These are phyloP conservation scores for Meghimatium bilineatum DNA, from an alignment of 2,888 invertebrate genomes.

Conservation along the genomic window DNA sequence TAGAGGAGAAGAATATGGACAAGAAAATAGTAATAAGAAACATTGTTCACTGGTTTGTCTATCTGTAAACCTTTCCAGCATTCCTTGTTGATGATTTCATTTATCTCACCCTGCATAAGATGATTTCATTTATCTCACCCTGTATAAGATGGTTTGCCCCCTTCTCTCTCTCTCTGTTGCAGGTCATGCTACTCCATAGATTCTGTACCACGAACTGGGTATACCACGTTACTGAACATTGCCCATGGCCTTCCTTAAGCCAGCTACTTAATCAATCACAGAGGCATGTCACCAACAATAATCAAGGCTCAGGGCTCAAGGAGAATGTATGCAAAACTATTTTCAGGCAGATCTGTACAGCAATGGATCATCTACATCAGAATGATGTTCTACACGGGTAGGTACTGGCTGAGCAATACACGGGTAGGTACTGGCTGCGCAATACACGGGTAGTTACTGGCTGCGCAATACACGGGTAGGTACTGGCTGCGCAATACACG, in stretches of 20 bases:
- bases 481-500: too few relatives aligned
- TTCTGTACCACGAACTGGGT: conserved; percentile 28
- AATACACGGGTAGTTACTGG: too few relatives aligned
- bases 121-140: too few relatives aligned
- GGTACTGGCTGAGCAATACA: neutral
- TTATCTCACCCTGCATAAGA: too few relatives aligned
- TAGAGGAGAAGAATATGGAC: too few relatives aligned
- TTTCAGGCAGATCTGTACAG: conserved; percentile 41
- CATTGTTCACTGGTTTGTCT: too few relatives aligned
- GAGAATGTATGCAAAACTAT: conserved; percentile 26
- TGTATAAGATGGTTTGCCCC: too few relatives aligned
- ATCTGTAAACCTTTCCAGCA: too few relatives aligned
- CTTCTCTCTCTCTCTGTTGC: neutral
- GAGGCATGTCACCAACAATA: neutral
- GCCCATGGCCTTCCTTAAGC: conserved; percentile 25
- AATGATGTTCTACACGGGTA: conserved; percentile 35
- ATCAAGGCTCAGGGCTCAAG: neutral
- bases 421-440: too few relatives aligned
- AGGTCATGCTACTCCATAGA: conserved; percentile 37
- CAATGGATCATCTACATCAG: conserved; percentile 28
- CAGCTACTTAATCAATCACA: neutral
- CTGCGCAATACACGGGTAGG: too few relatives aligned
- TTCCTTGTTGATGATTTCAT: too few relatives aligned
- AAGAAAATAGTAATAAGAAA: too few relatives aligned
- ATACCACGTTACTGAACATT: conserved; percentile 40